Percentiles rank a stretch among this genome's conserved stretches.
Evolutionary conservation across 2,888 invertebrate species (phyloP).

Genomic region (Papilio demoleus): DNA sequence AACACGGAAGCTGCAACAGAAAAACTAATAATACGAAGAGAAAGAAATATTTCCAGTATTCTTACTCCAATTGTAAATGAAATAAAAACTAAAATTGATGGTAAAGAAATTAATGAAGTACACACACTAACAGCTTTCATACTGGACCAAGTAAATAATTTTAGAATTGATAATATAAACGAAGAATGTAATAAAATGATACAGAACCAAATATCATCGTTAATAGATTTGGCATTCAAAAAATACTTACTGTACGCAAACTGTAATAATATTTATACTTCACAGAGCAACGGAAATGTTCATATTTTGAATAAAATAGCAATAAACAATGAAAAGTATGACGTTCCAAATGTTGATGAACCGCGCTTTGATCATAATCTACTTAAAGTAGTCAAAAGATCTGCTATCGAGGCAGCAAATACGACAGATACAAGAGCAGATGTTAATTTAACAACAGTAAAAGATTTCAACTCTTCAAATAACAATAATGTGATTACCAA

Average conservation of each 20-base stretch:
- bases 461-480: neutral
- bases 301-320: neutral
- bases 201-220: conserved; percentile 25
- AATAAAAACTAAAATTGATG: conserved; percentile 20
- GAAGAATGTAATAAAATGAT: conserved; percentile 24
- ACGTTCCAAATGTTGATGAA: conserved; percentile 5
- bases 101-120: neutral
- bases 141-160: conserved; percentile 8
- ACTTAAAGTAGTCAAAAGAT: neutral
- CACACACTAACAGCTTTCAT: neutral
- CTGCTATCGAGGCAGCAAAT: neutral
- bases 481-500: neutral
- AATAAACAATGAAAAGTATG: neutral
- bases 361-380: neutral
- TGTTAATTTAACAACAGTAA: neutral
- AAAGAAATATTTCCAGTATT: conserved; percentile 15
- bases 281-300: neutral
- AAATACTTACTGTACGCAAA: conserved; percentile 27
- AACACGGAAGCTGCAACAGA: neutral
- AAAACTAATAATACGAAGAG: conserved; percentile 1
- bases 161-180: neutral
- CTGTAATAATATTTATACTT: conserved; percentile 21
- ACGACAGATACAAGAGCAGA: neutral
- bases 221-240: conserved; percentile 27
- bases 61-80: conserved; percentile 22